phyloP scores from a whole-genome alignment of 1,140 invertebrate species.

The Medauroidea extradentata region DNA sequence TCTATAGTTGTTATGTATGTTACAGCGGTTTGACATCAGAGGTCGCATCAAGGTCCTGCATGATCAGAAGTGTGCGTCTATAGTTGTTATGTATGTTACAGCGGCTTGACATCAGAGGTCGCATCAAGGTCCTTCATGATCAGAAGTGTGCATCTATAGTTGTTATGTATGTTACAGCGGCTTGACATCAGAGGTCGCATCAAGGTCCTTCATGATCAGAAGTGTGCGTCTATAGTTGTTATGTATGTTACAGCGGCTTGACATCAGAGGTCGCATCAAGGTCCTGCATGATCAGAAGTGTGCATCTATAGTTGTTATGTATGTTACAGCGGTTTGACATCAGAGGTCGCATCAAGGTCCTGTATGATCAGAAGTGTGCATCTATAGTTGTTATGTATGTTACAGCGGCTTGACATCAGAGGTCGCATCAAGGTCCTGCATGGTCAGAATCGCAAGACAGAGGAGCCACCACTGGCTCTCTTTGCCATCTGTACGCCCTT shows the following conservation, averaged over 20 bases:
- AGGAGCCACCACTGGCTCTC: conserved; percentile 87
- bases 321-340: conserved; percentile 91
- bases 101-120: no score
- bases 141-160: no score
- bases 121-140: no score
- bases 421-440: conserved; percentile 94
- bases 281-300: conserved; percentile 95
- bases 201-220: no score
- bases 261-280: conserved; percentile 94
- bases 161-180: no score
- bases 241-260: conserved; percentile 79
- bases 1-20: no score
- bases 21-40: conserved; percentile 94
- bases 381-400: no score
- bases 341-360: conserved; percentile 89
- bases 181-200: no score
- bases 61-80: no score
- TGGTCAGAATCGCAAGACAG: conserved; percentile 91
- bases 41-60: conserved; percentile 94
- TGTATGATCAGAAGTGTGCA: conserved; percentile 97
- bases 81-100: no score
- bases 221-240: no score
- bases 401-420: conserved; percentile 94
- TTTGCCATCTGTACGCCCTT: conserved; percentile 98
- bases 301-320: no score